Base-by-base conservation (phyloP, 2,113 vertebrate species). In the Melanotaenia duboulayi region DNA sequence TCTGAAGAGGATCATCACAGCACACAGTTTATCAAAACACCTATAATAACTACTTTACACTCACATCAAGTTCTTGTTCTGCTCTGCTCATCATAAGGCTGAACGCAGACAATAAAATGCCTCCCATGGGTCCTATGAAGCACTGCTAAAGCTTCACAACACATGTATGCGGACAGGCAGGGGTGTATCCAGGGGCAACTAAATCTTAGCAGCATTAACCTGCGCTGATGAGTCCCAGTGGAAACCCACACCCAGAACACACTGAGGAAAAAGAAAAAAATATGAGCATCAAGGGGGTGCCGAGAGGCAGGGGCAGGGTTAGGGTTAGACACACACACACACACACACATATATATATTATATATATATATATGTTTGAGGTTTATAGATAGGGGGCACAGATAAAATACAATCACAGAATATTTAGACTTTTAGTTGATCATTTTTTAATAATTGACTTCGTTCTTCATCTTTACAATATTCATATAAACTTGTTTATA, bases 151-250 rank as follows among this genome's bases (percentile, higher is more conserved):
- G 76, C 85, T 78, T 76, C 80, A 80, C 87, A 87, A 88, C 90
- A 84, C 83, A 86, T 76, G 69, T 52, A 85, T 88, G 81, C 71
- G 85, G 81, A 76, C 76, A 57, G 72, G 71, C 63, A 72, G 65
- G 79, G 71, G 78, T 71, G 88, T 91, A 84, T 84, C 87, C 91
- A 90, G 58, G 85, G 76, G 78, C 78, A 87, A 91, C 90, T 76
- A 66, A 86, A 82, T 89, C 87, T 87, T 85, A 73, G 77, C 65
- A 74, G 87, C 67, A 79, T 80, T 88, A 79, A 82, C 85, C 76
- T 74, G 64, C 60, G 62, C 74, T 77, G 81, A 85, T 80, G 77
- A 71, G 71, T 90, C 88, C 71, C 62, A 5, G 58, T 75, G 80
- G 88, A 85, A 88, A 82, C 70, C 59, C 60, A 75, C 81, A 70